A percentile compares a stretch with the other conserved stretches of the same genome.
Evolutionary conservation across 2,888 invertebrate species (phyloP).

Genomic region (Abscondita cerata): DNA sequence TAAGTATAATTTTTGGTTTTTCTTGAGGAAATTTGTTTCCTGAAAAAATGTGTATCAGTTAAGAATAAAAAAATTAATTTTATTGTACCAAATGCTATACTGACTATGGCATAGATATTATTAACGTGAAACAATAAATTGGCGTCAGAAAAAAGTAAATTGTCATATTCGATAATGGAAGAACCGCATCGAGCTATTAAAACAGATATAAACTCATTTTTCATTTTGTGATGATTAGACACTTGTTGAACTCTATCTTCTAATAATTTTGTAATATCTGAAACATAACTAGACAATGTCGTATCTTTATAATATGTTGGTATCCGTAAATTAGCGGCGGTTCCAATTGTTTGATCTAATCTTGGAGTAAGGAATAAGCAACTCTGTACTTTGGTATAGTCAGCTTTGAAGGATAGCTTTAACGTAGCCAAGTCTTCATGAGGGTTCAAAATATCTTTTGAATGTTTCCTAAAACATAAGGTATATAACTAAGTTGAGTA

Average conservation of each 20-base stretch:
- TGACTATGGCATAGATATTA: constrained; percentile 68
- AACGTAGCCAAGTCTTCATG: constrained; percentile 48
- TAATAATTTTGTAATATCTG: constrained; percentile 62
- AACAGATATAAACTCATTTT: constrained; percentile 60
- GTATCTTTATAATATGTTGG: constrained; percentile 58
- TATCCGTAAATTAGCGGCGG: constrained; percentile 54
- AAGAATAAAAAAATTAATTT: neutral
- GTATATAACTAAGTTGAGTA: too few relatives aligned
- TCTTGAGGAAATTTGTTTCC: constrained; percentile 63
- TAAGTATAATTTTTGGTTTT: constrained; percentile 61
- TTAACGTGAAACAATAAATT: constrained; percentile 68
- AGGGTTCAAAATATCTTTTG: constrained; percentile 39
- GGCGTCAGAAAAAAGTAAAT: constrained; percentile 58
- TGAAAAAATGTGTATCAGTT: constrained; percentile 32
- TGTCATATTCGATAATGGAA: constrained; percentile 62
- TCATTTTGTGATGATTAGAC: constrained; percentile 54
- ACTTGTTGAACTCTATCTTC: constrained; percentile 60
- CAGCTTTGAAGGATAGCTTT: constrained; percentile 48
- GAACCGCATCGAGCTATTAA: constrained; percentile 57
- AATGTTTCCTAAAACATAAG: too few relatives aligned
- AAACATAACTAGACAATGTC: constrained; percentile 65
- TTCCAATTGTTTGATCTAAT: constrained; percentile 61
- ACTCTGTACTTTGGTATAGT: constrained; percentile 57
- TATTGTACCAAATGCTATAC: constrained; percentile 62
- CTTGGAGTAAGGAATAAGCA: constrained; percentile 61